Evolutionary conservation across 2,113 vertebrate genomes (phyloP), one percentile per base, ranked within the genome.

Genomic region (Nothocercus nigrocapillus): DNA sequence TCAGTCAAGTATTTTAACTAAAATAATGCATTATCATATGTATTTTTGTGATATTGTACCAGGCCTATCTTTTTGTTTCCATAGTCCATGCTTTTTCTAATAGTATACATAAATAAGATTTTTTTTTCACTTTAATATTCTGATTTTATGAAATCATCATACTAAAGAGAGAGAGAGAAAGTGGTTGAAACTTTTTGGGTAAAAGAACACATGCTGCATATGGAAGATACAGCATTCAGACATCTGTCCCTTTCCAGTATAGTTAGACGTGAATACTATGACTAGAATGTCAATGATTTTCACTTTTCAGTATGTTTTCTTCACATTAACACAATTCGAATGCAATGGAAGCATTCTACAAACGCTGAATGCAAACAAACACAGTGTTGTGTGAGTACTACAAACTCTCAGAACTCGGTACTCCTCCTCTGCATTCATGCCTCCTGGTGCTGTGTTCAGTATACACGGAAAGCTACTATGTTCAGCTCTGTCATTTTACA

Each of bases 131-230:
- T 64, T 8, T 9, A 53, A 8, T 45, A 7, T 56, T 94, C 47
- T 32, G 5, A 7, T 44, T 80, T 73, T 83, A 79, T 54, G 28
- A 70, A 79, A 69, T 70, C 10, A 69, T 6, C 2, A 13, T 56
- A 28, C 54, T 22, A 82, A 70, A 88, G 28, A 76, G 3, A 51
- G 16, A 63, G 63, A 54, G 19, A 53, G 19, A 72, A 66, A 81
- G 6, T 54, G 59, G 7, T 47, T 67, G 17, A 77, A 67, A 38
- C 67, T 38, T 49, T 67, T 72, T n/a, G 1, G 34, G 13, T 34
- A 62, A 68, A 22, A 9, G 4, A 54, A 5, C 51, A 61, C 27
- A 40, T 0, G 0, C 16, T 83, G 22, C 67, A 32, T 47, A 62
- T 44, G 18, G 40, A 87, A 67, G 9, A 67, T 47, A 18, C 1